Evolutionary conservation across 1,140 invertebrate species (phyloP), one percentile per base, ranked within the genome.

Genomic region (Rhyzopertha dominica): DNA sequence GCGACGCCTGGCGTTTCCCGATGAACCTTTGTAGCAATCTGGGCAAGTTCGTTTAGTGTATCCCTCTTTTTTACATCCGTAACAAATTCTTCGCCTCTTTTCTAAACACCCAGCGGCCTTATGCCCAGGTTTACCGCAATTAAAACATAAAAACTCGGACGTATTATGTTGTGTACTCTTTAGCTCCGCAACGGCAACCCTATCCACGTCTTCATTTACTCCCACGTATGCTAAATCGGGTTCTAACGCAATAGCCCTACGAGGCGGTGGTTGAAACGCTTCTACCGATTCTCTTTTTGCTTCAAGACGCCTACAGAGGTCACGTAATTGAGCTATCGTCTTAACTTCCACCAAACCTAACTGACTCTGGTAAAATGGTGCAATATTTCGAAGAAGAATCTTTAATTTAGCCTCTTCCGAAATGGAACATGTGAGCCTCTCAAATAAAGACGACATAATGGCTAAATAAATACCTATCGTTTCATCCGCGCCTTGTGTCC

Each of bases 381-480:
- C 43, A 19, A 63, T 39, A 39, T 65, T 65, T 31, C 46, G 53
- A 10, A 59, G 31, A 1, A 63, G 40, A 14, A 63, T 58, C 26
- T 45, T 47, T 14, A 63, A 26, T 38, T 54, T 51, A 24, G 54
- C 43, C 3, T 14, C 9, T 44, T 63, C 58, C 2, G 54, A 41
- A 12, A 61, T 43, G 5, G 45, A 35, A 1, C 38, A 25, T 16
- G 49, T 50, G 5, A 63, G 31, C 5, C 59, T 42, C 28, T 55
- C 53, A 48, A 66, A 64, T 43, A 60, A 52, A 32, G 58, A 58
- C 20, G 57, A 48, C 55, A 64, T 60, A n/a, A 50, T 35, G 0
- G 60, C 49, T 0, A 65, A 25, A 39, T 55, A 63, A 10, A 56
- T 41, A 13, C 39, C 34, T 30, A 61, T 50, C 10, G 42, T 24